Evolutionary conservation across 2,113 vertebrate genomes (phyloP), one percentile per base, ranked within the genome.

Genomic region (Mixornis gularis): DNA sequence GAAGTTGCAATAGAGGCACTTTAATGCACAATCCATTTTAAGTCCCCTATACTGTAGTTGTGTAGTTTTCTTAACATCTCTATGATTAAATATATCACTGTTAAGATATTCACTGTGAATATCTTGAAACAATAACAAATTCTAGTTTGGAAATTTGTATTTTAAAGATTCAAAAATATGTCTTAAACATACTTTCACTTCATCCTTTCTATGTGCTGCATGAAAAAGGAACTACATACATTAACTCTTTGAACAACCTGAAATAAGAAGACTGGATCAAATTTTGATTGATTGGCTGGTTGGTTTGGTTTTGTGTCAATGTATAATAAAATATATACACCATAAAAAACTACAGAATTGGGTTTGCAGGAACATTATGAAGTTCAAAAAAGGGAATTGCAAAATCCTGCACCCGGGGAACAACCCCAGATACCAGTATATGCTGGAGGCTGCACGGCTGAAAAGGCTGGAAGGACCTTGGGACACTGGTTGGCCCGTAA

Each of bases 71-170:
- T 68, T 29, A 25, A 76, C 85, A 49, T n/a, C 19, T 44, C 12
- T 44, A 13, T 43, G 9, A 56, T 86, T 84, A 86, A 81, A 84
- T 80, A 77, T 62, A 73, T 32, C 36, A 34, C 32, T 63, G 76
- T 71, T 43, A 85, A 88, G 17, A 53, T 88, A 82, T 77, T 83
- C 25, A 30, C 30, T 89, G 71, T 79, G 55, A 86, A 73, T 73
- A 78, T 80, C 51, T 65, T 58, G 44, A 86, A 80, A 78, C 25
- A 77, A 74, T 71, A 62, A 60, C 21, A 66, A 82, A 29, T 46
- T 2, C 3, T 68, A 34, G 1, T 32, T 83, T 59, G 49, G 40
- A 79, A 48, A 68, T 59, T 68, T 68, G 10, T 76, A 29, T 18
- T 69, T 43, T 52, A 7, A 69, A 59, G 14, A n/a, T 20, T 70